Base-by-base conservation (phyloP, 2,888 invertebrate species). In the Phalera bucephala region DNA sequence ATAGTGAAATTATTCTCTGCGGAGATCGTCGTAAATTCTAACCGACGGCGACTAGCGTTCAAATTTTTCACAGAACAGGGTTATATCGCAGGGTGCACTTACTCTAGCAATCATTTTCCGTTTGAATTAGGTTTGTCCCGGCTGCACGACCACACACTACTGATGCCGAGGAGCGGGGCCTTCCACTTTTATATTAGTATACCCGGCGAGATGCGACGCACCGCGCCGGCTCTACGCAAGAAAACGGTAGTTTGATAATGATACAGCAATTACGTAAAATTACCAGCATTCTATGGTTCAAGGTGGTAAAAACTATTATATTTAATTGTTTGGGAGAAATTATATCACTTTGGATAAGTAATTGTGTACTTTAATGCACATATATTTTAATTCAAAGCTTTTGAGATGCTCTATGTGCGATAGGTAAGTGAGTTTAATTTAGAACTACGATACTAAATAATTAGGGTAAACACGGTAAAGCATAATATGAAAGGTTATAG, bases 61-160 rank as follows among this genome's bases (percentile, higher is more conserved):
- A n/a, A n/a, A n/a, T n/a, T n/a, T 17, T 17, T 3, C 17, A 17
- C 17, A 17, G 17, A 17, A 57, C 52, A 49, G 66, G 62, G 65
- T 45, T 63, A 5, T 49, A 53, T 33, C 64, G 56, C 65, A 50
- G 63, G 61, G 51, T 56, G 42, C 79, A 88, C 89, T 89, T 87
- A 88, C 89, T 89, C 83, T 89, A 57, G 88, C 80, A 69, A 88
- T 84, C 89, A 89, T 89, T 83, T 77, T 85, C 77, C 64, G 80
- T 77, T 86, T 76, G 80, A 66, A 76, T 82, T 73, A 80, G 85
- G 80, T 87, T 86, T 79, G 79, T 80, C 78, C 79, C 79, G 86
- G 80, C 68, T 74, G 83, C 83, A 73, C 82, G 80, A 83, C 80
- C 79, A 83, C 86, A 87, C 88, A 84, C 88, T 76, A 89, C 89